A percentile compares a stretch with the other conserved stretches of the same genome.
These are phyloP conservation scores for Calameuta filiformis DNA, from an alignment of 2,888 invertebrate genomes.

Conservation along the genomic window DNA sequence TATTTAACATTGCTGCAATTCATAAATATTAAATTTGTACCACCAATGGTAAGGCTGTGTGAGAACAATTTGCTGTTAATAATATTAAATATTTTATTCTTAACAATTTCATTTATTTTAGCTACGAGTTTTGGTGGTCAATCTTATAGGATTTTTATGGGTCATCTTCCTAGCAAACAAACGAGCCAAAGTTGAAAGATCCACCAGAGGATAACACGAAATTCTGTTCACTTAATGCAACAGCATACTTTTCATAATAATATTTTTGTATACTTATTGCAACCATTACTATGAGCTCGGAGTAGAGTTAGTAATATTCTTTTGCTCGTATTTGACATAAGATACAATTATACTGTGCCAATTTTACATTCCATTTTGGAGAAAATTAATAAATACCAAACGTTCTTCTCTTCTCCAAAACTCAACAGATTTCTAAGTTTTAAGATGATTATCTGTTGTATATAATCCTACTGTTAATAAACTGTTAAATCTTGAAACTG, in stretches of 20 bases:
- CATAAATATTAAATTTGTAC: conserved; percentile 80
- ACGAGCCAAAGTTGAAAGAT: conserved; percentile 64
- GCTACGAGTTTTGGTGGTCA: conserved; percentile 80
- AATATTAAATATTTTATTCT: conserved; percentile 7
- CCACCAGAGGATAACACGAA: background rate
- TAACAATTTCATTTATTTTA: conserved; percentile 65
- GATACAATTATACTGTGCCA: background rate
- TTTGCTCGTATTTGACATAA: background rate
- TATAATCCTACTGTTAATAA: background rate
- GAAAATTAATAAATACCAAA: background rate
- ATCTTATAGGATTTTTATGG: conserved; percentile 84
- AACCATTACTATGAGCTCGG: background rate
- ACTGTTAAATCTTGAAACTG: background rate
- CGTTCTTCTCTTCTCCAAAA: background rate
- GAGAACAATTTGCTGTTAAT: background rate
- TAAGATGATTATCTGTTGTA: background rate
- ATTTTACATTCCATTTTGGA: background rate
- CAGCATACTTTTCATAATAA: background rate
- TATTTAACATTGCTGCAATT: conserved; percentile 81
- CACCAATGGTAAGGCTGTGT: conserved; percentile 74
- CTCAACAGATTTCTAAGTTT: background rate
- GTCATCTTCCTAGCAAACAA: conserved; percentile 79
- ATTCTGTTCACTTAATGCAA: background rate
- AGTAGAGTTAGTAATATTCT: background rate
- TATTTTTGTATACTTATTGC: background rate